phyloP scores from a whole-genome alignment of 2,797 vertebrate species.

The Chaetophractus vellerosus region DNA sequence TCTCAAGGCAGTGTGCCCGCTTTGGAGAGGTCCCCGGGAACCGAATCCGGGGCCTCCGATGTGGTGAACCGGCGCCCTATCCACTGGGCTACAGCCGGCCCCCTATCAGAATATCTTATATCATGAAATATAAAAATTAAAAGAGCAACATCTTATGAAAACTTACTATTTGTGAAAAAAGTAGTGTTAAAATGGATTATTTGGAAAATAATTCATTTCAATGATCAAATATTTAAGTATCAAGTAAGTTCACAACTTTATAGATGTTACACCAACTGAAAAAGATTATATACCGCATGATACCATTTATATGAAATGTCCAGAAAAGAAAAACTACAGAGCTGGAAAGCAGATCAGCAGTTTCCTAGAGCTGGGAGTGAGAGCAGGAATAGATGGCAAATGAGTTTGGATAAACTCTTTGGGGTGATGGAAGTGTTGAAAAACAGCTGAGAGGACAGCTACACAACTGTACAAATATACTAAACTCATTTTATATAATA shows the following conservation, averaged over 20 bases:
- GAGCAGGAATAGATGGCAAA: neutral
- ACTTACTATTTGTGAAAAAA: neutral
- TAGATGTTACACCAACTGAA: neutral
- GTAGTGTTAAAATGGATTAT: neutral
- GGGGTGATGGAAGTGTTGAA: neutral
- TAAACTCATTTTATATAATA: neutral
- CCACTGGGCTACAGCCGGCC: no score
- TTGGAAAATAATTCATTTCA: slow-evolving; percentile 34
- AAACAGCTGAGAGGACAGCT: neutral
- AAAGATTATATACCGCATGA: neutral
- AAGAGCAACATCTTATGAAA: neutral
- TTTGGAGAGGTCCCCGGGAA: no score
- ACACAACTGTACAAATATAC: neutral
- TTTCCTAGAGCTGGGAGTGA: neutral
- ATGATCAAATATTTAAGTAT: slow-evolving; percentile 21
- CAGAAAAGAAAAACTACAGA: slow-evolving; percentile 36
- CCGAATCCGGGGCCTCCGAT: no score
- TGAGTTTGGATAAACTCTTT: neutral
- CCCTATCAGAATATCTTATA: neutral
- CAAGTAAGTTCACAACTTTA: slow-evolving; percentile 27
- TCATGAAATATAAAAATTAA: neutral
- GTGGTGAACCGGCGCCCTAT: no score
- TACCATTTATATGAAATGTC: slow-evolving; percentile 25
- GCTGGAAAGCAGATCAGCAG: neutral
- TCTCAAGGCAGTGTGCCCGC: no score